phyloP scores from a whole-genome alignment of 2,888 invertebrate species.

The Amaurobius ferox region DNA sequence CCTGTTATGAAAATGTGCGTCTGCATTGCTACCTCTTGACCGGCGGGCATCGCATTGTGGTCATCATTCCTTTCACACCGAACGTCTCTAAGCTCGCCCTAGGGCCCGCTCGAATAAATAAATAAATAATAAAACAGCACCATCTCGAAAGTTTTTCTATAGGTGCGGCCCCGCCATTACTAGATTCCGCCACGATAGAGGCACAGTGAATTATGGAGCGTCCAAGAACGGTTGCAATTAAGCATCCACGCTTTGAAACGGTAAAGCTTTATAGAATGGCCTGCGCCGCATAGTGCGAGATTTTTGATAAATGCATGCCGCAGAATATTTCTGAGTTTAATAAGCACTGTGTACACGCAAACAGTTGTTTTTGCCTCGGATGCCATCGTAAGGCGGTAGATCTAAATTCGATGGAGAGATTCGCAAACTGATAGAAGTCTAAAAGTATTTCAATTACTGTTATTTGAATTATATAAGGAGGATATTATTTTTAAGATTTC shows the following conservation, averaged over 20 bases:
- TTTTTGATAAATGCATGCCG: constrained; percentile 9
- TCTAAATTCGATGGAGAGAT: background rate
- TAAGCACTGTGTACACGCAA: background rate
- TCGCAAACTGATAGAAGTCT: background rate
- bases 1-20: constrained; percentile 64
- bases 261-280: background rate
- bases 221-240: constrained; percentile 5
- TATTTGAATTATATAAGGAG: background rate
- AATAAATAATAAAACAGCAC: background rate
- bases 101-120: constrained; percentile 20
- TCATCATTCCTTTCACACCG: constrained; percentile 35
- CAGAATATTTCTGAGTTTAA: background rate
- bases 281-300: background rate
- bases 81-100: constrained; percentile 9
- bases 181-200: constrained; percentile 59
- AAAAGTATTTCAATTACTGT: background rate
- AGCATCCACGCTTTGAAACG: constrained; percentile 17
- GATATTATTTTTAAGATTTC: too few species aligned
- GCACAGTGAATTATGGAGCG: constrained; percentile 60
- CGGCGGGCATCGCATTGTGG: constrained; percentile 38
- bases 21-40: constrained; percentile 22
- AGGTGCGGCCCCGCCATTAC: constrained; percentile 55
- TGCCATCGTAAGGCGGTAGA: constrained; percentile 13
- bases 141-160: background rate
- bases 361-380: constrained; percentile 2